Evolutionary conservation across 2,797 vertebrate species (phyloP).

Genomic region (Anniella stebbinsi): DNA sequence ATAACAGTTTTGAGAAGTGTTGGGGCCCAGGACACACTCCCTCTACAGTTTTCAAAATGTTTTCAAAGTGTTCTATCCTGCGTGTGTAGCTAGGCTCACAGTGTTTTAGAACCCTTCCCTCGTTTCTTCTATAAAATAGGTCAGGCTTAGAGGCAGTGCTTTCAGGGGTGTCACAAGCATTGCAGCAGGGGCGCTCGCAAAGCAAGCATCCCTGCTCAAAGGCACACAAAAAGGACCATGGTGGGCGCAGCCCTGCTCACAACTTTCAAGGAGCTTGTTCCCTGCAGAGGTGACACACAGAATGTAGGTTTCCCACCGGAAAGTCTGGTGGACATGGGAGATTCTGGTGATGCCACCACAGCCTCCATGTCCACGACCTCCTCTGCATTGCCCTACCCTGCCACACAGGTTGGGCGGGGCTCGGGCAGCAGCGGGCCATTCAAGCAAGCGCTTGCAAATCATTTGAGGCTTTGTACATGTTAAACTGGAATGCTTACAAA

Average conservation of each 20-base stretch:
- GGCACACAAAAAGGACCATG: neutral
- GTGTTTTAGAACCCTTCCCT: neutral
- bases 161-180: neutral
- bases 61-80: too few species aligned
- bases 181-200: neutral
- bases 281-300: neutral
- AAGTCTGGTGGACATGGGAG: too few species aligned
- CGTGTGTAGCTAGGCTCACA: too few species aligned
- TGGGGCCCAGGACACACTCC: too few species aligned
- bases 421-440: neutral
- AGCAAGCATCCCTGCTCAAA: neutral
- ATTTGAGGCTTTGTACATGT: neutral
- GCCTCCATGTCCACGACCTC: neutral
- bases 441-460: neutral
- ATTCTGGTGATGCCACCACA: neutral
- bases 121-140: neutral
- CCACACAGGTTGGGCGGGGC: neutral
- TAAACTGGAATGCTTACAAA: neutral
- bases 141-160: neutral
- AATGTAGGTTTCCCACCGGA: neutral
- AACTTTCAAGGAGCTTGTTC: neutral
- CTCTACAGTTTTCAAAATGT: too few species aligned
- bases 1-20: too few species aligned
- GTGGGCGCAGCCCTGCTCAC: neutral
- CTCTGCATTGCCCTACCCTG: neutral